Evolutionary conservation across 2,888 invertebrate species (phyloP).

Genomic region (Patella caerulea): DNA sequence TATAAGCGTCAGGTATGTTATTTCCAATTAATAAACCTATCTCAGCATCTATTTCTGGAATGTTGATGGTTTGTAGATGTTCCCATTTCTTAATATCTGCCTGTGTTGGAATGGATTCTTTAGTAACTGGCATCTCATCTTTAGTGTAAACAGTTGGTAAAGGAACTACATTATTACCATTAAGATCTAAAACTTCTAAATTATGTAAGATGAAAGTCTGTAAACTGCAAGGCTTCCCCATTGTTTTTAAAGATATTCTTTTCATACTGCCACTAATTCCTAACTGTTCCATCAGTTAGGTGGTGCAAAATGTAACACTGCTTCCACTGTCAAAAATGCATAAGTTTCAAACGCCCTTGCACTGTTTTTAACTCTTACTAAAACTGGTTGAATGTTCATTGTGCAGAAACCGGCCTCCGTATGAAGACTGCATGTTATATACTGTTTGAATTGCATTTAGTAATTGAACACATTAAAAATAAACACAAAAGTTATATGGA

Average conservation of each 20-base stretch:
- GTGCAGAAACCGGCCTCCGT: conserved; percentile 19
- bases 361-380: conserved; percentile 16
- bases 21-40: conserved; percentile 25
- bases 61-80: conserved; percentile 14
- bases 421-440: not conserved
- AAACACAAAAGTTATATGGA: too few species aligned
- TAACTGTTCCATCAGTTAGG: conserved; percentile 10
- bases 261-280: not conserved
- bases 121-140: conserved; percentile 19
- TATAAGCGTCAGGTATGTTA: conserved; percentile 21
- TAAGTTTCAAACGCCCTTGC: conserved; percentile 8
- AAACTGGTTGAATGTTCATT: conserved; percentile 25
- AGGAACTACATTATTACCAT: not conserved
- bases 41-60: conserved; percentile 15
- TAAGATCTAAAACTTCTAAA: conserved; percentile 13
- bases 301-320: conserved; percentile 25
- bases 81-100: conserved; percentile 20
- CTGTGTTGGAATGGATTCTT: conserved; percentile 12
- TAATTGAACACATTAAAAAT: too few species aligned
- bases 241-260: conserved; percentile 18
- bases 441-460: not conserved
- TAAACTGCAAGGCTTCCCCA: conserved; percentile 4
- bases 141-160: conserved; percentile 16
- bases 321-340: conserved; percentile 26
- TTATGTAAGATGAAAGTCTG: conserved; percentile 7